Percentiles rank a stretch among this genome's conserved stretches.
Evolutionary conservation across 2,113 vertebrate species (phyloP).

Genomic region (Pholis gunnellus): DNA sequence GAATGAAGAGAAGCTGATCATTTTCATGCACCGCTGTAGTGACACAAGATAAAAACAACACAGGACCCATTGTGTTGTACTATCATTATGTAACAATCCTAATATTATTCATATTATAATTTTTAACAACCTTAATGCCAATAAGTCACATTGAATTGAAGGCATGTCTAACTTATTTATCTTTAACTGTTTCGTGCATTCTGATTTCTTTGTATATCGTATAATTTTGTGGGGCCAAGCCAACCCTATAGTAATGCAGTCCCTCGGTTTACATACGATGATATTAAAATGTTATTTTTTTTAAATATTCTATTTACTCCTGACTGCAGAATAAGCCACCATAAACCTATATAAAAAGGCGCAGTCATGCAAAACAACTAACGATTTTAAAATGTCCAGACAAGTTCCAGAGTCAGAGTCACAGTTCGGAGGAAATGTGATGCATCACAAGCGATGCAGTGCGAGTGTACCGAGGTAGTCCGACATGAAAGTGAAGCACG

Average conservation of each 20-base stretch:
- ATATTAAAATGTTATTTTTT: too few species aligned
- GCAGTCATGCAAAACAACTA: too few species aligned
- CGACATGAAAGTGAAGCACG: slow-evolving; percentile 23
- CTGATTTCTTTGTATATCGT: background rate
- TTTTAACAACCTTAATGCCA: too few species aligned
- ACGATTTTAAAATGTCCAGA: too few species aligned
- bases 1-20: background rate
- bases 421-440: background rate
- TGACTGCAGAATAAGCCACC: too few species aligned
- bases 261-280: background rate
- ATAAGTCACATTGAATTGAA: too few species aligned
- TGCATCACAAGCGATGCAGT: background rate
- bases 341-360: too few species aligned
- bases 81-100: background rate
- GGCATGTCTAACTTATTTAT: too few species aligned
- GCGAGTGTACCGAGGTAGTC: background rate
- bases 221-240: background rate
- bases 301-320: too few species aligned
- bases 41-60: background rate
- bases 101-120: too few species aligned
- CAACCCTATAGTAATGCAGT: too few species aligned
- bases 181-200: background rate
- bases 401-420: too few species aligned
- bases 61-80: background rate
- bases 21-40: background rate